These are phyloP conservation scores for Ciconia boyciana DNA, from an alignment of 2,113 vertebrate genomes.

Conservation along the genomic window DNA sequence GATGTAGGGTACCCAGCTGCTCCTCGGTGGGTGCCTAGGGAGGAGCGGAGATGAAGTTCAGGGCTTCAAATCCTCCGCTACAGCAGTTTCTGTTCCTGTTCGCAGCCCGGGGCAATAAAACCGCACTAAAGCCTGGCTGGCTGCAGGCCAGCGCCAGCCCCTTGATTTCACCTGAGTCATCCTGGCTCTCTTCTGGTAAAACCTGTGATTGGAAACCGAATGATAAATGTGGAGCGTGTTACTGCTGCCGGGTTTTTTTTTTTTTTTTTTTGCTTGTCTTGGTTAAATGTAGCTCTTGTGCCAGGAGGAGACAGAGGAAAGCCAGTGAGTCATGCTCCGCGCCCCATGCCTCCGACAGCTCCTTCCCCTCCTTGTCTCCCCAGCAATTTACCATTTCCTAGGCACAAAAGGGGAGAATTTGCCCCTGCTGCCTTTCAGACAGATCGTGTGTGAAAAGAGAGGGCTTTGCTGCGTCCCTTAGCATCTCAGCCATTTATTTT, in stretches of 20 bases:
- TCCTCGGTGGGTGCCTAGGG: background rate
- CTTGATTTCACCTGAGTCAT: constrained; percentile 36
- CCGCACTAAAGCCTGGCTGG: background rate
- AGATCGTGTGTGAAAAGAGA: background rate
- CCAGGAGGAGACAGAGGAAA: background rate
- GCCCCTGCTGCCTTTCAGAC: background rate
- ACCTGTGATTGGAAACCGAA: background rate
- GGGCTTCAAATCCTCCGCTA: background rate
- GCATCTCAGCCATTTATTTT: background rate
- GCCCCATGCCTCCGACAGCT: background rate
- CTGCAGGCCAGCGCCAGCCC: background rate
- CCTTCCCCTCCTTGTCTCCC: background rate
- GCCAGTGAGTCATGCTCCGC: background rate
- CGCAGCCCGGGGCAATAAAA: rapidly evolving
- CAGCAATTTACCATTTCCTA: background rate
- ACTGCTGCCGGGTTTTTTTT: background rate
- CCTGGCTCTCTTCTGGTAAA: background rate
- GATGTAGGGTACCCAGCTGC: background rate
- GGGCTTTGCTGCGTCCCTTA: background rate
- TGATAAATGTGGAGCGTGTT: rapidly evolving
- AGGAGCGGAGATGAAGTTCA: background rate
- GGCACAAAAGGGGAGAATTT: background rate
- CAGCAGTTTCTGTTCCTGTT: background rate
- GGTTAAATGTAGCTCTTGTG: background rate
- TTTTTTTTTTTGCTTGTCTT: background rate